Conservation (phyloP, 2,797 vertebrate genomes). For the Valencia hispanica region DNA sequence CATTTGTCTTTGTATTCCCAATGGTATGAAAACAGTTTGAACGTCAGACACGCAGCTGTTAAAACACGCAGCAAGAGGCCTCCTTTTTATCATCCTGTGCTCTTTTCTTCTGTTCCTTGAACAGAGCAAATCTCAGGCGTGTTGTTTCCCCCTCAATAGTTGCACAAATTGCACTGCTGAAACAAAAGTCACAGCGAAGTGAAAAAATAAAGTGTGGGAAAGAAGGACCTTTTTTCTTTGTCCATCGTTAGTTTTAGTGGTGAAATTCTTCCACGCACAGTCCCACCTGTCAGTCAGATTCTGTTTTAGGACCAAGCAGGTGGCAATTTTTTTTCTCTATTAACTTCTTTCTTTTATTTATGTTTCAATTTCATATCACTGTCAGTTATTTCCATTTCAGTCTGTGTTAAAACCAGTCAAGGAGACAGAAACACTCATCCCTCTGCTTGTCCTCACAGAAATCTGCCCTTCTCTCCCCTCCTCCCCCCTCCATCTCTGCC, state of each 20-base stretch:
- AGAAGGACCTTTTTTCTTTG: conserved; percentile 3
- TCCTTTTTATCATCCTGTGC: conserved; percentile 35
- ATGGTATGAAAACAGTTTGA: conserved; percentile 18
- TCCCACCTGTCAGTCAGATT: conserved; percentile 22
- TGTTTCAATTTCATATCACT: background rate
- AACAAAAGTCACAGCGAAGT: conserved; percentile 30
- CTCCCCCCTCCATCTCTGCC: conserved; percentile 67
- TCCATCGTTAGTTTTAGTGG: conserved; percentile 15
- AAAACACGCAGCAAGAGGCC: conserved; percentile 70
- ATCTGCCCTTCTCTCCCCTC: conserved; percentile 57
- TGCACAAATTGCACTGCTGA: conserved; percentile 48
- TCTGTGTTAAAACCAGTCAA: conserved; percentile 65
- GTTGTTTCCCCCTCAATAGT: conserved; percentile 57
- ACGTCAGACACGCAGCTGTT: conserved; percentile 64
- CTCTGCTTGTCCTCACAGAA: conserved; percentile 64
- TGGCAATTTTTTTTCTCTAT: background rate
- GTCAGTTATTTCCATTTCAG: background rate
- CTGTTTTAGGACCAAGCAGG: background rate
- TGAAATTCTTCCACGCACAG: conserved; percentile 18
- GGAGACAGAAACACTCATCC: conserved; percentile 72
- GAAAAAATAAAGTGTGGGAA: conserved; percentile 23
- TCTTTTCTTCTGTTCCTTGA: conserved; percentile 43
- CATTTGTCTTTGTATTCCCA: conserved; percentile 25
- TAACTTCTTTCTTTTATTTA: background rate
- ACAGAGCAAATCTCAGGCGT: conserved; percentile 59